These are phyloP conservation scores for Volucella inflata DNA, from an alignment of 2,888 invertebrate genomes.

Conservation along the genomic window DNA sequence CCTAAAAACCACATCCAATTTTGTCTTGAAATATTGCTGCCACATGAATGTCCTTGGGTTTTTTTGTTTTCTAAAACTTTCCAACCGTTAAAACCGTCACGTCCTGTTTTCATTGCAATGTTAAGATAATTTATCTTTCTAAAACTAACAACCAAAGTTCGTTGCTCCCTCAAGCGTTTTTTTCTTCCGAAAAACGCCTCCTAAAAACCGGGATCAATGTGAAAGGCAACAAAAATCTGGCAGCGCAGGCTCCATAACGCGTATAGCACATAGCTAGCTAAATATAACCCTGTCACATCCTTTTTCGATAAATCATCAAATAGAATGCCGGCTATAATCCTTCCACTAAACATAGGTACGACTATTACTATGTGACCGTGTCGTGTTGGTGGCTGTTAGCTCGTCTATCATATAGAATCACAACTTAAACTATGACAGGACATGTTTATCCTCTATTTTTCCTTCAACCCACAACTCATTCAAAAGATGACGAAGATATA, in stretches of 20 bases:
- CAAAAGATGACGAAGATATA: background rate
- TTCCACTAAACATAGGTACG: slow-evolving; percentile 42
- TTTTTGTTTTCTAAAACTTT: background rate
- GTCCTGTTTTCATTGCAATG: slow-evolving; percentile 24
- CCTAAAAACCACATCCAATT: too few species aligned
- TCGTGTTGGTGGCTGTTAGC: background rate
- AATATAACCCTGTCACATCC: slow-evolving; percentile 74
- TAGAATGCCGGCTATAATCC: slow-evolving; percentile 66
- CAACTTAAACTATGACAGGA: slow-evolving; percentile 57
- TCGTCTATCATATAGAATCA: slow-evolving; percentile 59
- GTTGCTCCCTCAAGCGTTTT: slow-evolving; percentile 39
- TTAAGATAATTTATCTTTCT: slow-evolving; percentile 14
- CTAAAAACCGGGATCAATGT: background rate
- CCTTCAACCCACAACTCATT: slow-evolving; percentile 20
- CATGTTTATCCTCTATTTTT: slow-evolving; percentile 31
- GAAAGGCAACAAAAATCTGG: slow-evolving; percentile 29
- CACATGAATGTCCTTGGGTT: too few species aligned
- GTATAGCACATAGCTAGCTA: slow-evolving; percentile 20
- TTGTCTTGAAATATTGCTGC: too few species aligned
- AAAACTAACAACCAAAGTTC: slow-evolving; percentile 42
- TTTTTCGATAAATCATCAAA: slow-evolving; percentile 74
- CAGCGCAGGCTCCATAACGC: slow-evolving; percentile 5
- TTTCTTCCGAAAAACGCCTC: background rate
- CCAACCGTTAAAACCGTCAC: background rate
- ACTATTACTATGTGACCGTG: background rate